Base-by-base conservation (phyloP, 2,797 vertebrate species). In the Smutsia gigantea region DNA sequence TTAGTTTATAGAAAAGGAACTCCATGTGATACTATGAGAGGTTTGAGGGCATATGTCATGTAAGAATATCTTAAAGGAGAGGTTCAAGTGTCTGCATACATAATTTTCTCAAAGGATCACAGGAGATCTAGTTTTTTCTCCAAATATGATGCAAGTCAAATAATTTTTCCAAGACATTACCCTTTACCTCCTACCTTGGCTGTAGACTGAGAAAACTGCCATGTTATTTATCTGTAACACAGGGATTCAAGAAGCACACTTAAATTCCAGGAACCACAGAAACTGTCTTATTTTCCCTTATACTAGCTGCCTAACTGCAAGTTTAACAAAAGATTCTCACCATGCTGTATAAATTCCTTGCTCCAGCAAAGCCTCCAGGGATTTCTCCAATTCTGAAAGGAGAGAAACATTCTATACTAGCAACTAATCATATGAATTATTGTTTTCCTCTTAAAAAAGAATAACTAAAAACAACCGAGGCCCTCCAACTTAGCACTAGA, bases 391-490 rank as follows among this genome's bases (percentile, higher is more conserved):
- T 19, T 78, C 82, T 91, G 11, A 74, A 92, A 93, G 82, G 7
- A 57, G 93, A 92, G 59, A 82, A 78, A 90, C 93, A 66, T 46
- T 78, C 51, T 78, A 74, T 29, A 61, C 29, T 69, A 69, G 74
- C 57, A 8, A 91, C 37, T 64, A 86, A 85, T 42, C 88, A 94
- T 69, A 57, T 57, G 18, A 91, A 37, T 85, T 94, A 87, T 86
- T 82, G 68, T 81, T 84, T 93, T 46, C 51, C 8, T 94, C 37
- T 96, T 93, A 34, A 53, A 79, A 88, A 81, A 46, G 17, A 86
- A 85, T 27, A 46, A 15, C 4, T 93, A 59, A 79, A 88, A 92
- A 77, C 29, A 79, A 57, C 5, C 2, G 1, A 64, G n/a, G 7
- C 23, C 29, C 69, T 87, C 25, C 42, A 79, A 89, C 39, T 85